These are phyloP conservation scores for Hyppa rectilinea DNA, from an alignment of 2,888 invertebrate species.

Conservation along the genomic window DNA sequence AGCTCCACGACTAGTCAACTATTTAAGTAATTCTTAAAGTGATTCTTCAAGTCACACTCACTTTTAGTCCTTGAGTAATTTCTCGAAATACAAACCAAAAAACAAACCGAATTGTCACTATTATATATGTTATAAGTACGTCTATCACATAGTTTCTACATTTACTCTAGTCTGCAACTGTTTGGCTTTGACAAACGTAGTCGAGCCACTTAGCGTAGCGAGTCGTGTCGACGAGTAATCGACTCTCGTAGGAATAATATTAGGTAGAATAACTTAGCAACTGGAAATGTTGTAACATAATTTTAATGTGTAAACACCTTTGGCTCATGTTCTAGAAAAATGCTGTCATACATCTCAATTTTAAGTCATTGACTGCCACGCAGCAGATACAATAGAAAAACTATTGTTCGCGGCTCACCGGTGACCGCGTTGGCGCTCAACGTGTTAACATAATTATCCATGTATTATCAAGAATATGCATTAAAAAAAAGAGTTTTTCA, in stretches of 20 bases:
- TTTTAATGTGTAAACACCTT: conserved; percentile 16
- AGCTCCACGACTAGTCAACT: no score
- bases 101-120: conserved; percentile 1
- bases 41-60: not conserved
- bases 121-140: conserved; percentile 5
- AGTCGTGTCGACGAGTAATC: conserved; percentile 50
- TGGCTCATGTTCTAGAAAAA: not conserved
- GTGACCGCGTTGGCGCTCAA: no score
- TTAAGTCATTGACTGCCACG: no score
- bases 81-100: conserved; percentile 32
- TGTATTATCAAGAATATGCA: no score
- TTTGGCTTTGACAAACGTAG: conserved; percentile 58
- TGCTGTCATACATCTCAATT: not conserved
- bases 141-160: conserved; percentile 48
- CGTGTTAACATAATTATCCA: no score
- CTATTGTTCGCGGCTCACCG: no score
- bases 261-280: conserved; percentile 23
- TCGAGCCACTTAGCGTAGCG: conserved; percentile 35
- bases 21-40: no score
- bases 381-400: no score
- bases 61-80: conserved; percentile 1
- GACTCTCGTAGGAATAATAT: conserved; percentile 54
- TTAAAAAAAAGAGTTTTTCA: no score
- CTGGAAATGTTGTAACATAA: conserved; percentile 14
- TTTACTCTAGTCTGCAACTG: conserved; percentile 26